These are phyloP conservation scores for Chondrosia reniformis DNA, from an alignment of 37 sponge, comb jelly and placozoan genomes.

Conservation along the genomic window DNA sequence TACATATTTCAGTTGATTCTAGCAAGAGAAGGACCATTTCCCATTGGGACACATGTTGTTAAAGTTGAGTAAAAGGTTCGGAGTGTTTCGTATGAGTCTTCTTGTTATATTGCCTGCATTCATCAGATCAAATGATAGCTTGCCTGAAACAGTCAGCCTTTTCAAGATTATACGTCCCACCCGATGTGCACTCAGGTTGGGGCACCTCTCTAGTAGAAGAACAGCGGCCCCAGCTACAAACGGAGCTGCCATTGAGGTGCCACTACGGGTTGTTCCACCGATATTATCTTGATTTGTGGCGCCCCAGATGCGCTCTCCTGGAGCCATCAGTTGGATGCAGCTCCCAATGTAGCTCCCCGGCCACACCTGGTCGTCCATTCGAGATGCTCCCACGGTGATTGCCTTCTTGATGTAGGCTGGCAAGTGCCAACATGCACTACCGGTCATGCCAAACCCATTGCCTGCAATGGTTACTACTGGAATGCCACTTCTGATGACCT, in stretches of 20 bases:
- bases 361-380: neutral
- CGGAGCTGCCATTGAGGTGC: slow-evolving; percentile 9
- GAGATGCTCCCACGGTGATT: slow-evolving; percentile 2
- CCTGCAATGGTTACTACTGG: slow-evolving; percentile 4
- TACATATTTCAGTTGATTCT: neutral
- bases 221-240: neutral
- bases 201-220: neutral
- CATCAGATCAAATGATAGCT: too few relatives aligned
- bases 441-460: slow-evolving; percentile 1
- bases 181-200: neutral
- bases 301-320: slow-evolving; percentile 7
- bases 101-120: too few relatives aligned
- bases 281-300: too few relatives aligned
- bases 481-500: neutral
- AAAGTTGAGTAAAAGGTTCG: neutral
- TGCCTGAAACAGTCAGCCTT: too few relatives aligned
- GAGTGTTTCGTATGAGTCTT: neutral
- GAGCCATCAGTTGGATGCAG: neutral
- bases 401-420: neutral
- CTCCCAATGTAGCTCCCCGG: neutral
- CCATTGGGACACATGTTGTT: neutral
- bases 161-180: too few relatives aligned
- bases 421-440: neutral
- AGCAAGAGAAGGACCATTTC: neutral
- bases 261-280: neutral